phyloP scores from a whole-genome alignment of 2,113 vertebrate species.

The Suncus etruscus region DNA sequence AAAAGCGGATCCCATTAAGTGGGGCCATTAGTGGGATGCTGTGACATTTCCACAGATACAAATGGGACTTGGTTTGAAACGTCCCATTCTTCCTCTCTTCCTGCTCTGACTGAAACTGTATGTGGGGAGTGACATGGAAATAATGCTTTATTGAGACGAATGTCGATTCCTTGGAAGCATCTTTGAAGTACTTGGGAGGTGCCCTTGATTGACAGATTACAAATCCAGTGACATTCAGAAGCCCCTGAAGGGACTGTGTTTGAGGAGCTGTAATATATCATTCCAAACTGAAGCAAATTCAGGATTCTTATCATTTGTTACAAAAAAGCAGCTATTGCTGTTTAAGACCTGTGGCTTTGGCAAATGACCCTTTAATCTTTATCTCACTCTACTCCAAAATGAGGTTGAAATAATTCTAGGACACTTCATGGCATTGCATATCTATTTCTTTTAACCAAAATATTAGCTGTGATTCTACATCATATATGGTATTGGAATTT shows the following conservation, averaged over 20 bases:
- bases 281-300: neutral
- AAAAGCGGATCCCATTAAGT: neutral
- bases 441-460: slow-evolving; percentile 16
- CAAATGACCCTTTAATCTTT: neutral
- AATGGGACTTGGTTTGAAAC: neutral
- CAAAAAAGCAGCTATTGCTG: neutral
- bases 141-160: slow-evolving; percentile 20
- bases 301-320: slow-evolving; percentile 7
- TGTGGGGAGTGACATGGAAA: neutral
- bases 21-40: neutral
- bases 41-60: neutral
- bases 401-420: neutral
- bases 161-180: neutral
- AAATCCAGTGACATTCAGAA: slow-evolving; percentile 13
- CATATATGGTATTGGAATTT: neutral
- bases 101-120: neutral
- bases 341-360: neutral
- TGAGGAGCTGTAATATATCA: neutral
- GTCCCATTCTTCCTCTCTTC: neutral
- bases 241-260: neutral
- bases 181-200: neutral
- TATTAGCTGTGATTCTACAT: neutral
- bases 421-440: too few species aligned
- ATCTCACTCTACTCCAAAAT: neutral
- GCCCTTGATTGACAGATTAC: slow-evolving; percentile 48